phyloP scores from a whole-genome alignment of 2,797 vertebrate species.

The Halcyon leucocephala region DNA sequence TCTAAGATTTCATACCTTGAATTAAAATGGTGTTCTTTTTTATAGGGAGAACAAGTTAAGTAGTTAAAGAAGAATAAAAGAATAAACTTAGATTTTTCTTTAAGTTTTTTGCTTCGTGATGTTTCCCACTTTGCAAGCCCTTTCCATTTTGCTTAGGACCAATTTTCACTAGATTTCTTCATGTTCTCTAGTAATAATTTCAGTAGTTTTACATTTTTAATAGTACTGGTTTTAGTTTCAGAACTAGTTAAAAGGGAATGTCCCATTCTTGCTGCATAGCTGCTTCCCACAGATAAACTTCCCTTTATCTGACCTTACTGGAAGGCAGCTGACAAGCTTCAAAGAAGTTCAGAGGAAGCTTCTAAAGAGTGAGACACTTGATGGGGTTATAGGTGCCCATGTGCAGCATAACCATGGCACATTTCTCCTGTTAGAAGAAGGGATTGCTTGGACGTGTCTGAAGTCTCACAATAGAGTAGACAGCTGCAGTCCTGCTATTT shows the following conservation, averaged over 20 bases:
- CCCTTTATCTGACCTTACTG: not conserved
- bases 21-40: not conserved
- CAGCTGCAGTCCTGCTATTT: not conserved
- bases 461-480: not conserved
- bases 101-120: not conserved
- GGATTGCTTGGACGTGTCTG: not conserved
- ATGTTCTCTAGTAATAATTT: not conserved
- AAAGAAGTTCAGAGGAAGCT: not conserved
- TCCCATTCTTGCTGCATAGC: not conserved
- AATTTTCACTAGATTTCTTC: not conserved
- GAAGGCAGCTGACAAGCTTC: not conserved
- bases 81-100: not conserved
- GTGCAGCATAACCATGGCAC: rapidly evolving
- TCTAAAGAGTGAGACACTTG: not conserved
- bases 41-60: not conserved
- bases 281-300: not conserved
- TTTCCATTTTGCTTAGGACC: not conserved
- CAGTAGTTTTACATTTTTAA: not conserved
- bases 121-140: not conserved
- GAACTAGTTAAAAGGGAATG: not conserved
- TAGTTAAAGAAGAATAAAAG: not conserved
- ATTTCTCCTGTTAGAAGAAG: not conserved
- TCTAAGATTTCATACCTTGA: not conserved
- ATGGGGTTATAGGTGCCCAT: not conserved
- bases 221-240: not conserved